A percentile compares a stretch with the other conserved stretches of the same genome.
Conservation (phyloP, 1,140 invertebrate species). For the Galendromus occidentalis region DNA sequence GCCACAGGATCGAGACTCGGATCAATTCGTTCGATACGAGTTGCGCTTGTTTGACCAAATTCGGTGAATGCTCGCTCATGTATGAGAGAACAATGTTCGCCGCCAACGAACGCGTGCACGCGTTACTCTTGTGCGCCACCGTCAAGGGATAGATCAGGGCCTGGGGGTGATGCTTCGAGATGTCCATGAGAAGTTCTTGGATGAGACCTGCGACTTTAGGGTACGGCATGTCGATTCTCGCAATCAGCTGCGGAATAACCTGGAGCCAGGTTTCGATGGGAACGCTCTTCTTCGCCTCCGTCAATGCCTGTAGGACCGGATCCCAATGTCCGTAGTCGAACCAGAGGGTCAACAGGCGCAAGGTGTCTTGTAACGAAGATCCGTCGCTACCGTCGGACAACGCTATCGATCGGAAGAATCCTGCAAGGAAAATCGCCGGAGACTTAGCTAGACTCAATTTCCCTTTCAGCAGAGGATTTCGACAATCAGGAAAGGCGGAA, state of each 20-base stretch:
- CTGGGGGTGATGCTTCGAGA: slow-evolving; percentile 57
- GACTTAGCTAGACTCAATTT: too few species aligned
- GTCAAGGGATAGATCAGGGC: slow-evolving; percentile 92
- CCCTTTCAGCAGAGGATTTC: too few species aligned
- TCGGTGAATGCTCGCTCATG: slow-evolving; percentile 81
- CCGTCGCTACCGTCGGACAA: slow-evolving; percentile 51
- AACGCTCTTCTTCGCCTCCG: slow-evolving; percentile 73
- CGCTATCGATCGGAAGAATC: slow-evolving; percentile 86
- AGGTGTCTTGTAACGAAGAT: slow-evolving; percentile 78
- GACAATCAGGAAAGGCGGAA: too few species aligned
- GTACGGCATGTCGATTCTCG: slow-evolving; percentile 80
- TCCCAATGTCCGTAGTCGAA: slow-evolving; percentile 84
- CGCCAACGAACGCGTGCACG: slow-evolving; percentile 30
- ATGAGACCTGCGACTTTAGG: slow-evolving; percentile 69
- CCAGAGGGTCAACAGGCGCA: slow-evolving; percentile 76
- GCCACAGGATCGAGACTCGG: slow-evolving; percentile 93
- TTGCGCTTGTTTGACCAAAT: slow-evolving; percentile 75
- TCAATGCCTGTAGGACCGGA: slow-evolving; percentile 77
- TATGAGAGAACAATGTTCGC: slow-evolving; percentile 86
- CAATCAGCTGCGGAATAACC: slow-evolving; percentile 96
- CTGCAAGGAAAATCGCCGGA: slow-evolving; percentile 25
- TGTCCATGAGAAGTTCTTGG: slow-evolving; percentile 77
- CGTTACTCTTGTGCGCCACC: slow-evolving; percentile 81
- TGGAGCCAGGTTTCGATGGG: slow-evolving; percentile 98
- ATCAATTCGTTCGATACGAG: slow-evolving; percentile 90